Evolutionary conservation across 2,797 vertebrate species (phyloP).

Genomic region (Sebastiscus albofasciatus): DNA sequence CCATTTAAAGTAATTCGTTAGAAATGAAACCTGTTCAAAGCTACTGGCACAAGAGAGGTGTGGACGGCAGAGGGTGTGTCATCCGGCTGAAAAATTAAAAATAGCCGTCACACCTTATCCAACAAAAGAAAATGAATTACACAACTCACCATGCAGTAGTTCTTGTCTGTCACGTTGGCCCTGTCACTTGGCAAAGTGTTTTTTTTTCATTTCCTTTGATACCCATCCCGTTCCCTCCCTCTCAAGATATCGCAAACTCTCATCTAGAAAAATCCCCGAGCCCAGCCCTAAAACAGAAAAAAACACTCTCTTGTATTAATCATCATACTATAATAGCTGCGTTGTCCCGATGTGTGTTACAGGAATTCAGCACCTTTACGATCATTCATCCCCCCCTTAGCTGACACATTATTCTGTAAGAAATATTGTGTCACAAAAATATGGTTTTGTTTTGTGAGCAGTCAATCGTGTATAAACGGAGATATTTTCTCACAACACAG

Average conservation of each 20-base stretch:
- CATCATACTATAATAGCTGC: neutral
- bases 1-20: neutral
- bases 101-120: neutral
- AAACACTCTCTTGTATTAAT: neutral
- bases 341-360: neutral
- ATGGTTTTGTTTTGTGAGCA: neutral
- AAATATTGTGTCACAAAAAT: neutral
- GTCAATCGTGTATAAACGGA: neutral
- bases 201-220: conserved; percentile 13
- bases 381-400: neutral
- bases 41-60: neutral
- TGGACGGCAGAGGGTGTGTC: conserved; percentile 2
- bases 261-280: conserved; percentile 25
- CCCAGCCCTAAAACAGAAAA: conserved; percentile 6
- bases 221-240: conserved; percentile 5
- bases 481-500: neutral
- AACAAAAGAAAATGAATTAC: neutral
- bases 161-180: conserved; percentile 16
- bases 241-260: neutral
- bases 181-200: neutral
- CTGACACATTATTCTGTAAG: neutral
- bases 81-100: neutral
- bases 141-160: neutral
- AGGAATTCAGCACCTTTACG: neutral
- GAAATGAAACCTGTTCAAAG: neutral